These are phyloP conservation scores for Lordiphosa fenestrarum DNA, from an alignment of 2,888 invertebrate genomes.

Conservation along the genomic window DNA sequence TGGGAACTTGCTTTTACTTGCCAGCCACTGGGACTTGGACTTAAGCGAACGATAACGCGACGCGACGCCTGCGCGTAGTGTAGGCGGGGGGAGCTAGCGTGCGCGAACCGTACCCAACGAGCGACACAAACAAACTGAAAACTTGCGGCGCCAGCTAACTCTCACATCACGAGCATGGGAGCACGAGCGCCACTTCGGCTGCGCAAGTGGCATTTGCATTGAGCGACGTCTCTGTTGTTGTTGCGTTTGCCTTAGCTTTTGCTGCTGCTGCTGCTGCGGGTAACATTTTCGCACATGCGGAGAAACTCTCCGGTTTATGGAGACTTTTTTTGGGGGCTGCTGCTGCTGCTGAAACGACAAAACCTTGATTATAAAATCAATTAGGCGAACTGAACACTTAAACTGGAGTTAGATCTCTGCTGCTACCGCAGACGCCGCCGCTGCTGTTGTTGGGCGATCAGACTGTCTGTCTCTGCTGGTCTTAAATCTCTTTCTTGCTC, in stretches of 20 bases:
- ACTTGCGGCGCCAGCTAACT: constrained; percentile 19
- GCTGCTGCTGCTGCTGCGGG: constrained; percentile 19
- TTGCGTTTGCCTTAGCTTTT: constrained; percentile 4
- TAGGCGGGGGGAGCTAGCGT: constrained; percentile 19
- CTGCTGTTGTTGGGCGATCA: constrained; percentile 20
- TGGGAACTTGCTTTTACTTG: constrained; percentile 51
- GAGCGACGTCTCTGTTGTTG: constrained; percentile 21
- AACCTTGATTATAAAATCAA: constrained; percentile 73
- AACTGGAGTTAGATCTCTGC: constrained; percentile 28
- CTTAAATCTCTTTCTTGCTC: constrained; percentile 7
- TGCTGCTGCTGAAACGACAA: constrained; percentile 58
- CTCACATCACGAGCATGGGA: constrained; percentile 12
- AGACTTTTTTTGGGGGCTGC: constrained; percentile 7
- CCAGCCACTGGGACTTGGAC: constrained; percentile 17
- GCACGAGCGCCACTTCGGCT: constrained; percentile 63
- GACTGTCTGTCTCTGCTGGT: constrained; percentile 22
- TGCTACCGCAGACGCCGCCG: constrained; percentile 13
- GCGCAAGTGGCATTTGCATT: constrained; percentile 67
- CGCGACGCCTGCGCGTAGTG: constrained; percentile 43
- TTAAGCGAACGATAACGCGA: constrained; percentile 28
- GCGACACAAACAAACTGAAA: constrained; percentile 52
- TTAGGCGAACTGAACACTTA: constrained; percentile 47
- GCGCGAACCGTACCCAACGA: constrained; percentile 52
- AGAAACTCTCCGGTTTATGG: constrained; percentile 2
- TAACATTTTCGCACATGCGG: constrained; percentile 11